Evolutionary conservation across 1,140 invertebrate genomes (phyloP).

Genomic region (Zaprionus gabonicus): DNA sequence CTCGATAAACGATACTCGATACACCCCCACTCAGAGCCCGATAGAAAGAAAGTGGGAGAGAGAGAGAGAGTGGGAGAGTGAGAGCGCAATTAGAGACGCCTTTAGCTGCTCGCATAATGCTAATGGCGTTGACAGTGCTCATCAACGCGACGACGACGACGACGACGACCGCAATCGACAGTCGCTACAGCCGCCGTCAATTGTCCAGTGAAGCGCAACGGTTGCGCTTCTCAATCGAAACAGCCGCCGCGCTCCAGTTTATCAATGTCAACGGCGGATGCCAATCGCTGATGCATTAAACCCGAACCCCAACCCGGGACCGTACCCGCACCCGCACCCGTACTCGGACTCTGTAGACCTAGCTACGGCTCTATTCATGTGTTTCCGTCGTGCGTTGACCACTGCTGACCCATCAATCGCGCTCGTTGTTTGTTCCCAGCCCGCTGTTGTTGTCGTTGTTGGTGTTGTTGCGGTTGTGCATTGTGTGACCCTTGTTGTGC

Average conservation of each 20-base stretch:
- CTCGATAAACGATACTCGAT: conserved; percentile 43
- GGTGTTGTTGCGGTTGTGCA: not conserved
- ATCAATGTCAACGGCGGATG: conserved; percentile 77
- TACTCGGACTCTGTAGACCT: conserved; percentile 22
- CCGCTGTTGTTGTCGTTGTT: too few species aligned
- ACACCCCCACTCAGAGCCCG: conserved; percentile 44
- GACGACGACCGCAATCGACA: conserved; percentile 58
- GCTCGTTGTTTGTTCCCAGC: conserved; percentile 1
- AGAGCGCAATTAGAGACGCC: conserved; percentile 78
- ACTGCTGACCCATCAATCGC: conserved; percentile 38
- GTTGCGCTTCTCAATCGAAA: conserved; percentile 58
- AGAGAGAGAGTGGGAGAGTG: conserved; percentile 12
- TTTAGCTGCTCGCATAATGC: conserved; percentile 78
- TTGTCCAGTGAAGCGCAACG: conserved; percentile 73
- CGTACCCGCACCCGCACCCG: too few species aligned
- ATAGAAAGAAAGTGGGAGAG: conserved; percentile 14
- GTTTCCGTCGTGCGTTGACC: conserved; percentile 33
- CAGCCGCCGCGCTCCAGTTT: conserved; percentile 56
- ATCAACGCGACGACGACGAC: conserved; percentile 57
- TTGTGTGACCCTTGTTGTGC: conserved; percentile 28
- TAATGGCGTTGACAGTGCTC: conserved; percentile 83
- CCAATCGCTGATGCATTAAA: conserved; percentile 72
- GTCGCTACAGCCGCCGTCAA: conserved; percentile 40
- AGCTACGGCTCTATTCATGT: conserved; percentile 9
- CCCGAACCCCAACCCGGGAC: not conserved